Evolutionary conservation across 2,888 invertebrate genomes (phyloP).

Genomic region (Acanthosepion esculentum): DNA sequence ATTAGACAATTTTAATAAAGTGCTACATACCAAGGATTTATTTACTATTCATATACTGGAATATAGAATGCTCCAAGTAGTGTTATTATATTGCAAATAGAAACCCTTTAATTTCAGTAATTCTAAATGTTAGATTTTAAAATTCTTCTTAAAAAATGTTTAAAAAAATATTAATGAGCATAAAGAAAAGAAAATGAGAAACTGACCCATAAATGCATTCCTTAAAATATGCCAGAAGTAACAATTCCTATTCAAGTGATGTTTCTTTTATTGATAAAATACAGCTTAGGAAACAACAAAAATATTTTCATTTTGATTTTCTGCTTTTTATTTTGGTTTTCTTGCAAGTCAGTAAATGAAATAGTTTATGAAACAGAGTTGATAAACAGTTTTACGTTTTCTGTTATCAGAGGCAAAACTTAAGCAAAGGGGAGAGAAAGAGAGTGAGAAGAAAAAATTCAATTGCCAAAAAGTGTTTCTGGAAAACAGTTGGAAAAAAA

Average conservation of each 20-base stretch:
- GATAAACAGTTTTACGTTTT: background rate
- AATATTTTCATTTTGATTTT: background rate
- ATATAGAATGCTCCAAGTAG: background rate
- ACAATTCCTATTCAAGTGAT: background rate
- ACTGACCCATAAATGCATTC: background rate
- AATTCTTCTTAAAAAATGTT: no score
- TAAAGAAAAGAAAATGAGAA: background rate
- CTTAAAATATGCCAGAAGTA: background rate
- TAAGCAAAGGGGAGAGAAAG: background rate
- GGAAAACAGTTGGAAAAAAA: background rate
- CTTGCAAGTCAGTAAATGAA: background rate
- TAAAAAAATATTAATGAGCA: background rate
- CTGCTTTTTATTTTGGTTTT: background rate
- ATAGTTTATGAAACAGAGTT: background rate
- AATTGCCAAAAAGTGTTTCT: no score
- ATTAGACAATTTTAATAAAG: no score
- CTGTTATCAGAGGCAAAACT: background rate
- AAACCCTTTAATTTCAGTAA: slow-evolving; percentile 18
- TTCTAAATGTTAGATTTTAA: background rate
- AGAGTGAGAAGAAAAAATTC: no score
- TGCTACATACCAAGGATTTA: background rate
- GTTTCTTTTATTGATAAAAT: slow-evolving; percentile 2
- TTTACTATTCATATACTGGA: background rate
- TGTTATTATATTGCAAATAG: background rate
- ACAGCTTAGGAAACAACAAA: background rate